Conservation (phyloP, 2,113 vertebrate genomes). For the Recurvirostra avosetta region DNA sequence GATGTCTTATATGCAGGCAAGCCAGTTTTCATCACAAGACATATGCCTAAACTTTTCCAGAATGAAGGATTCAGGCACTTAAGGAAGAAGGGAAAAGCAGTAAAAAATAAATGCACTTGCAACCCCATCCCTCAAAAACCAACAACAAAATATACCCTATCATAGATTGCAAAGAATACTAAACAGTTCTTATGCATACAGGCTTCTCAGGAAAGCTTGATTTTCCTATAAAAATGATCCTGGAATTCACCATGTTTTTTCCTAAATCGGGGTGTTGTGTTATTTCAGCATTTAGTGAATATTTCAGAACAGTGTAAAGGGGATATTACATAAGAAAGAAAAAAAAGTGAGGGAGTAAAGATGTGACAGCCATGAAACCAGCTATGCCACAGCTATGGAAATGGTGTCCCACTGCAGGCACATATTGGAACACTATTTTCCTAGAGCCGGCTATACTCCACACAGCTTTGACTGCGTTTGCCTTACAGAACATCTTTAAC, state of each 20-base stretch:
- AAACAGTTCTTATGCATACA: neutral
- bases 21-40: neutral
- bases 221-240: neutral
- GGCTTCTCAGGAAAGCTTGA: neutral
- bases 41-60: neutral
- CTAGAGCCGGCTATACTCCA: neutral
- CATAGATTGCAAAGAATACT: neutral
- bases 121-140: neutral
- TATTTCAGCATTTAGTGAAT: neutral
- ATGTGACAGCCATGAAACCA: fast-evolving
- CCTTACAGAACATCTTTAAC: neutral
- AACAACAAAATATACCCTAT: neutral
- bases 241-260: neutral
- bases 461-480: neutral
- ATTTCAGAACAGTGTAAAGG: neutral
- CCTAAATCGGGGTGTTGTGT: neutral
- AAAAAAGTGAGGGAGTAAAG: neutral
- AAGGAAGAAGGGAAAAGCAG: neutral
- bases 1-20: neutral
- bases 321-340: neutral
- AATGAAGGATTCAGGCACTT: neutral
- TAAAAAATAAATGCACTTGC: neutral
- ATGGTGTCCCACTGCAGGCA: neutral
- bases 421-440: neutral
- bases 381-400: neutral